phyloP scores from a whole-genome alignment of 2,888 invertebrate species.

The Metellina segmentata region DNA sequence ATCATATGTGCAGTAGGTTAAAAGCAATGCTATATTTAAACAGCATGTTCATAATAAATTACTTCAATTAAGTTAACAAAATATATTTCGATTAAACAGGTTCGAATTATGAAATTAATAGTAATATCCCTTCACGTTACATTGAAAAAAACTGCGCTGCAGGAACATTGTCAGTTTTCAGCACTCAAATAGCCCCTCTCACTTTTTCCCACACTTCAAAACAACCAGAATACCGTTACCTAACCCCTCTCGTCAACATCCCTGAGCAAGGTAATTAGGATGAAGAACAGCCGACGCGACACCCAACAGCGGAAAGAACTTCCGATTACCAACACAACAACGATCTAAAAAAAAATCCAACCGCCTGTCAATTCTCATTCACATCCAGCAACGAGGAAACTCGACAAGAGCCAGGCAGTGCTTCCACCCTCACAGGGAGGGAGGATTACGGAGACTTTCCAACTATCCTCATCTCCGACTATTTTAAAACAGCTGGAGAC shows the following conservation, averaged over 20 bases:
- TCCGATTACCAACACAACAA: neutral
- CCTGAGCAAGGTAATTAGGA: neutral
- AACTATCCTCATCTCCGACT: constrained; percentile 34
- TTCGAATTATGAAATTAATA: too few relatives aligned
- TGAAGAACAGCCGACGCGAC: neutral
- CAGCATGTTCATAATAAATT: too few relatives aligned
- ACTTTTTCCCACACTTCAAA: too few relatives aligned
- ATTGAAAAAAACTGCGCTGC: too few relatives aligned
- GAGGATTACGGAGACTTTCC: neutral
- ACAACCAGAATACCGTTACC: too few relatives aligned
- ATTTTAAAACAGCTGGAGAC: constrained; percentile 35
- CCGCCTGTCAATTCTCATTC: neutral
- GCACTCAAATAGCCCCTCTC: too few relatives aligned
- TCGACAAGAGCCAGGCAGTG: constrained; percentile 5
- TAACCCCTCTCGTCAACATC: neutral
- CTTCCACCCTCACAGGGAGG: neutral
- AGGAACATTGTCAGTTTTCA: too few relatives aligned
- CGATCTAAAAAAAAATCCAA: neutral
- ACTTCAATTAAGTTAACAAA: too few relatives aligned
- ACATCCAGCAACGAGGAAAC: neutral
- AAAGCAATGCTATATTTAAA: too few relatives aligned
- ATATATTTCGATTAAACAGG: too few relatives aligned
- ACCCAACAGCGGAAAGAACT: neutral
- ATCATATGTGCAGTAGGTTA: too few relatives aligned
- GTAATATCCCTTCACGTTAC: too few relatives aligned